Conservation (phyloP, 1,140 invertebrate species). For the Tetragonula clypearis region DNA sequence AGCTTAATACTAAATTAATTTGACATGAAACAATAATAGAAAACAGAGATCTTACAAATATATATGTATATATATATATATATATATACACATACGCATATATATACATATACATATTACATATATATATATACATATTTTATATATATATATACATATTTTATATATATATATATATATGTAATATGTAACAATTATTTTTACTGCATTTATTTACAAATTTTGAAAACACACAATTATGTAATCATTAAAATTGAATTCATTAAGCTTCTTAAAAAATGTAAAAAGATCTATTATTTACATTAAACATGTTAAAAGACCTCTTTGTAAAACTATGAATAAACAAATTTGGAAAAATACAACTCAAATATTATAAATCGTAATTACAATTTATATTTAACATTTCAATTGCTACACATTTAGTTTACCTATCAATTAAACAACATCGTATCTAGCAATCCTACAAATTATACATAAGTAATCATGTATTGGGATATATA, state of each 20-base stretch:
- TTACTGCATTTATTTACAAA: constrained; percentile 25
- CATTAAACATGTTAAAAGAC: background rate
- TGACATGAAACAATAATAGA: background rate
- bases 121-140: background rate
- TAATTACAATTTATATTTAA: constrained; percentile 74
- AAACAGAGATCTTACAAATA: constrained; percentile 2
- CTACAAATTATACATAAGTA: constrained; percentile 73
- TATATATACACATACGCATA: too few species aligned
- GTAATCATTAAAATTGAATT: background rate
- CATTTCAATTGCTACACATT: constrained; percentile 67
- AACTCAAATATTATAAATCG: constrained; percentile 63
- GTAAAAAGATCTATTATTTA: background rate
- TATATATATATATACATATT: too few species aligned
- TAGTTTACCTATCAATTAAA: constrained; percentile 61
- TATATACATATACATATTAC: background rate
- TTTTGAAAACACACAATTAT: background rate
- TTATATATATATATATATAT: background rate
- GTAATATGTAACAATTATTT: background rate
- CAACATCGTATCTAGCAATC: constrained; percentile 61
- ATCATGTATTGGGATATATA: constrained; percentile 68
- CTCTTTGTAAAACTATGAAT: constrained; percentile 18
- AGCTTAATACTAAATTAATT: constrained; percentile 4
- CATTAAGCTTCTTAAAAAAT: background rate
- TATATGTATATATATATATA: background rate
- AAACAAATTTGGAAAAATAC: constrained; percentile 33